Conservation (phyloP, 2,888 invertebrate genomes). For the Andrena dorsata region DNA sequence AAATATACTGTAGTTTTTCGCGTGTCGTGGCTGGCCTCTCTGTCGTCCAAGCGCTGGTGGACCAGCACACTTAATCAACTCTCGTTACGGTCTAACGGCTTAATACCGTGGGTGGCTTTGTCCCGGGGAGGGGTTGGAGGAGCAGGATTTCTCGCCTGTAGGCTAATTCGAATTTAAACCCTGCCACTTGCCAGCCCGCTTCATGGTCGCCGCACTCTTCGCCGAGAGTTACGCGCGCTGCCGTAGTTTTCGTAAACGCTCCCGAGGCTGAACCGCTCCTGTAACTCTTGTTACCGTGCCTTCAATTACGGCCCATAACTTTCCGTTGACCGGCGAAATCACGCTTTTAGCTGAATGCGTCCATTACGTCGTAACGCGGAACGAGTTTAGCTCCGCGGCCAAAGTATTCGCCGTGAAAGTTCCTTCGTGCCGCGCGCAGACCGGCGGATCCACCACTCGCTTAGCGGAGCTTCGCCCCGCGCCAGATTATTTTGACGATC, state of each 20-base stretch:
- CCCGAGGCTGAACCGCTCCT: slow-evolving; percentile 22
- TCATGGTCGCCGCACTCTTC: slow-evolving; percentile 59
- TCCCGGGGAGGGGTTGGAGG: slow-evolving; percentile 55
- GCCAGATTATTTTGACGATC: background rate
- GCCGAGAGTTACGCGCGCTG: slow-evolving; percentile 43
- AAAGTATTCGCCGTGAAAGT: slow-evolving; percentile 38
- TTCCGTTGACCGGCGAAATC: slow-evolving; percentile 59
- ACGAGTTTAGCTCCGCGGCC: slow-evolving; percentile 47
- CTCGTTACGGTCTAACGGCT: slow-evolving; percentile 78
- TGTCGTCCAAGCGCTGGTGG: slow-evolving; percentile 49
- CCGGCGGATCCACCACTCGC: background rate
- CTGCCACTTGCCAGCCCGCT: slow-evolving; percentile 51
- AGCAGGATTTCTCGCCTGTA: slow-evolving; percentile 63
- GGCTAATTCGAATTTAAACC: slow-evolving; percentile 79
- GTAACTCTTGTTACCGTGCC: slow-evolving; percentile 54
- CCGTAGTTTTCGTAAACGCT: slow-evolving; percentile 60
- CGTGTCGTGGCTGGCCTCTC: slow-evolving; percentile 48
- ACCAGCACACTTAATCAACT: slow-evolving; percentile 77
- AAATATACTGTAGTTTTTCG: slow-evolving; percentile 27
- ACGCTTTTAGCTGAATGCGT: slow-evolving; percentile 60
- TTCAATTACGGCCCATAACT: slow-evolving; percentile 54
- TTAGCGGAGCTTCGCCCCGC: background rate
- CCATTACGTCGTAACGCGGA: slow-evolving; percentile 54
- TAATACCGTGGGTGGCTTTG: slow-evolving; percentile 78
- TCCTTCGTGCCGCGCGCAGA: background rate